Percentiles rank a stretch among this genome's conserved stretches.
Conservation (phyloP, 2,113 vertebrate species). For the Tylochromis polylepis region DNA sequence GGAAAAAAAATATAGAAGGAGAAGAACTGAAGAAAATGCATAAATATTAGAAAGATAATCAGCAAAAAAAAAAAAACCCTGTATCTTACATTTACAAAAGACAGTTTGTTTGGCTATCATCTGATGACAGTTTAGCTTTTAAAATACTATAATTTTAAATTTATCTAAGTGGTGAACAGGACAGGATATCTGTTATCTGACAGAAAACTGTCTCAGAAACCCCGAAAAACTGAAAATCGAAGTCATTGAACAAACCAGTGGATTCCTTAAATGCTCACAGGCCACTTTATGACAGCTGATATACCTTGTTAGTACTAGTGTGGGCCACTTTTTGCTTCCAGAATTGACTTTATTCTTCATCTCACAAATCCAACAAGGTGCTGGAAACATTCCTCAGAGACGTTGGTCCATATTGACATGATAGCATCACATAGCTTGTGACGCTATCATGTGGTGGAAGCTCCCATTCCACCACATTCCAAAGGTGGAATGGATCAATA, state of each 20-base stretch:
- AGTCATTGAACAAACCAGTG: not conserved
- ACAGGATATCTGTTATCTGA: not conserved
- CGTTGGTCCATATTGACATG: not conserved
- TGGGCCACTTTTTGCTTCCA: not conserved
- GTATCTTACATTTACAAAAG: rapidly evolving
- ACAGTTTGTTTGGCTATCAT: rapidly evolving
- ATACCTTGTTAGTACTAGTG: not conserved
- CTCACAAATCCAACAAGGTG: not conserved
- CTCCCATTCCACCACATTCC: not conserved
- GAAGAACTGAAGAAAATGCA: not conserved
- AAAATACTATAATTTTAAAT: not conserved
- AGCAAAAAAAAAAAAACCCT: not conserved
- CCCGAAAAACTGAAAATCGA: not conserved
- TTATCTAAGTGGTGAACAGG: not conserved
- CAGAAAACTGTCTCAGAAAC: not conserved
- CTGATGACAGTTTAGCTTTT: rapidly evolving
- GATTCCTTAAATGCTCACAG: not conserved
- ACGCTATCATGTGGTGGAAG: too few species aligned
- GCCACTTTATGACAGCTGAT: rapidly evolving
- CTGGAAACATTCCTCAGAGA: not conserved
- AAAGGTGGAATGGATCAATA: not conserved
- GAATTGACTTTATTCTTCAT: not conserved
- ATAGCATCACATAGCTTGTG: not conserved
- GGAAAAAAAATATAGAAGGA: not conserved
- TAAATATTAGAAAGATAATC: not conserved